These are phyloP conservation scores for Leptopilina clavipes DNA, from an alignment of 1,140 invertebrate genomes.

Conservation along the genomic window DNA sequence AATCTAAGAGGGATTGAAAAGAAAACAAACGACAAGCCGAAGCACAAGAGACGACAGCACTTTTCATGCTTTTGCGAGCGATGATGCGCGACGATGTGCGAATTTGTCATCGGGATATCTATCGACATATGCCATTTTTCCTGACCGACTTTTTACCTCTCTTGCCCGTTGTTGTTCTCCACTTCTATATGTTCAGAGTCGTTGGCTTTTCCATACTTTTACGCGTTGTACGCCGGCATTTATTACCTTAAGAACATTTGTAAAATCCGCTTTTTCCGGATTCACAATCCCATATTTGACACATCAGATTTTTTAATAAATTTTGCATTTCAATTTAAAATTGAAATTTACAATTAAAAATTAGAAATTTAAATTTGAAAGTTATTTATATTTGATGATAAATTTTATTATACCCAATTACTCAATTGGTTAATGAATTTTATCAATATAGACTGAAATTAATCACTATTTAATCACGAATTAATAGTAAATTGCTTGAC, in stretches of 20 bases:
- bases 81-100: constrained; percentile 35
- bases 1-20: constrained; percentile 29
- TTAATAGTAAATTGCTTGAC: no score
- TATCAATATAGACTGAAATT: no score
- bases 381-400: no score
- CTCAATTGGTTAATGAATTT: no score
- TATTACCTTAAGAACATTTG: constrained; percentile 25
- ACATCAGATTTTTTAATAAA: no score
- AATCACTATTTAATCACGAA: no score
- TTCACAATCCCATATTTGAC: neutral
- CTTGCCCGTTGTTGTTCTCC: constrained; percentile 14
- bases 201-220: constrained; percentile 35
- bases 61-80: constrained; percentile 38
- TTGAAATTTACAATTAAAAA: no score
- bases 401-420: no score
- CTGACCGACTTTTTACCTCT: constrained; percentile 23
- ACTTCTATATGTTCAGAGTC: constrained; percentile 5
- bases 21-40: constrained; percentile 26
- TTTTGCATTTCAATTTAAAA: no score
- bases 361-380: no score
- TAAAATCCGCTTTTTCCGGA: neutral
- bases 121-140: constrained; percentile 36
- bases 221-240: constrained; percentile 16
- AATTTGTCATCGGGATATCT: constrained; percentile 36
- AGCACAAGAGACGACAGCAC: constrained; percentile 21